Percentiles rank a stretch among this genome's conserved stretches.
Conservation (phyloP, 2,888 invertebrate genomes). For the Brachynemurus nebulosus region DNA sequence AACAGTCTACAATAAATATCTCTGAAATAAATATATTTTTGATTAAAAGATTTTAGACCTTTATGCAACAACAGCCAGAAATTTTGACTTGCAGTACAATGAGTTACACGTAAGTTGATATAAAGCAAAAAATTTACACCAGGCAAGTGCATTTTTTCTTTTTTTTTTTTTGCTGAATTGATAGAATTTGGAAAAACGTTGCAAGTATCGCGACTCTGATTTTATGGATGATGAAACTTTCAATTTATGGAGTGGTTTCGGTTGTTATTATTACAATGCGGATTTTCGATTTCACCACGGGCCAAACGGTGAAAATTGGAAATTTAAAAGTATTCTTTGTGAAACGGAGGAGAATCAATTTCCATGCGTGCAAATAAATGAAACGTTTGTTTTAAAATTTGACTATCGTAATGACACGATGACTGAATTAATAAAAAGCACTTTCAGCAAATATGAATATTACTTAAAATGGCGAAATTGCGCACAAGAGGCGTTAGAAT, state of each 20-base stretch:
- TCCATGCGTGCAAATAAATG: not conserved
- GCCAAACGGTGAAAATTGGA: no score
- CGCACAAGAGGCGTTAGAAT: conserved; percentile 23
- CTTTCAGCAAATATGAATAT: not conserved
- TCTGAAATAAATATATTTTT: no score
- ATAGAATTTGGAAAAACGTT: no score
- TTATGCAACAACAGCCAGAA: no score
- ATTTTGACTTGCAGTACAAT: no score
- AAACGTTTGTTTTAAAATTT: not conserved
- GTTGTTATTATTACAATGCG: conserved; percentile 11
- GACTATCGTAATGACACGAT: not conserved
- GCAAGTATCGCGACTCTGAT: no score
- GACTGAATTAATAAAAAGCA: not conserved
- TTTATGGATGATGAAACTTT: conserved; percentile 15
- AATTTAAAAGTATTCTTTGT: not conserved
- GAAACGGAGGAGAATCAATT: not conserved
- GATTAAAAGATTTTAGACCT: no score
- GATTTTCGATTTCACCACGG: not conserved
- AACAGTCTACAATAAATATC: no score
- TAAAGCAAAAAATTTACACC: no score
- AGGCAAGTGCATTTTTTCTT: no score
- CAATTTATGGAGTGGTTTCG: conserved; percentile 11
- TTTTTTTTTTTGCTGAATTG: no score
- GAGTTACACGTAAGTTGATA: no score
- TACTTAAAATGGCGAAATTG: conserved; percentile 24